These are phyloP conservation scores for Himalopsyche tibetana DNA, from an alignment of 2,888 invertebrate species.

Conservation along the genomic window DNA sequence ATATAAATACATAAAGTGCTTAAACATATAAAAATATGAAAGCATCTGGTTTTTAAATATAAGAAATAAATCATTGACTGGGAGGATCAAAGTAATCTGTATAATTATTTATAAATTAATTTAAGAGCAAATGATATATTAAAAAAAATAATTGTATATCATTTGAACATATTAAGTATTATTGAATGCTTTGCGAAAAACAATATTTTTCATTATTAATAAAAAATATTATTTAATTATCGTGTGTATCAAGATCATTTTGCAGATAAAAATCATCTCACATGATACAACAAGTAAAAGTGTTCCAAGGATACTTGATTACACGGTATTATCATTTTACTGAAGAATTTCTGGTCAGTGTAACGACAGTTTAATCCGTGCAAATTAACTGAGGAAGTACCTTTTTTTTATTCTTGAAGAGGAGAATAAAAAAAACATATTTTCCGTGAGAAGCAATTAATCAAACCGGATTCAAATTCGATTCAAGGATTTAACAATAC, in stretches of 20 bases:
- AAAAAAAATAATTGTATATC: too few species aligned
- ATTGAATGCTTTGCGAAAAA: not conserved
- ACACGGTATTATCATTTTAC: constrained; percentile 5
- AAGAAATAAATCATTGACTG: too few species aligned
- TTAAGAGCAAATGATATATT: too few species aligned
- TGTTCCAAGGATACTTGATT: constrained; percentile 12
- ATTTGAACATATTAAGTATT: not conserved
- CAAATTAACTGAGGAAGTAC: constrained; percentile 24
- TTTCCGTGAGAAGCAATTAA: constrained; percentile 31
- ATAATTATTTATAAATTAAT: too few species aligned
- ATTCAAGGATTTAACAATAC: constrained; percentile 43
- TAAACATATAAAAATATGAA: too few species aligned
- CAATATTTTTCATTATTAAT: not conserved
- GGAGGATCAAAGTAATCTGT: too few species aligned
- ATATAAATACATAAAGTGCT: too few species aligned
- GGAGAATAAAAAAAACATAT: constrained; percentile 9
- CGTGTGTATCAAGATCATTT: not conserved
- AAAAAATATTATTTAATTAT: not conserved
- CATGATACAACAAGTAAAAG: constrained; percentile 2
- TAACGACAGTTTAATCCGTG: constrained; percentile 26
- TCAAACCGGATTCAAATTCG: constrained; percentile 42
- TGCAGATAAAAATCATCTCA: constrained; percentile 10
- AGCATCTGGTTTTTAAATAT: too few species aligned
- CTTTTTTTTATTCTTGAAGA: not conserved
- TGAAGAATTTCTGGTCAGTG: constrained; percentile 13